Evolutionary conservation across 2,797 vertebrate genomes (phyloP).

Genomic region (Onychomys arenicola): DNA sequence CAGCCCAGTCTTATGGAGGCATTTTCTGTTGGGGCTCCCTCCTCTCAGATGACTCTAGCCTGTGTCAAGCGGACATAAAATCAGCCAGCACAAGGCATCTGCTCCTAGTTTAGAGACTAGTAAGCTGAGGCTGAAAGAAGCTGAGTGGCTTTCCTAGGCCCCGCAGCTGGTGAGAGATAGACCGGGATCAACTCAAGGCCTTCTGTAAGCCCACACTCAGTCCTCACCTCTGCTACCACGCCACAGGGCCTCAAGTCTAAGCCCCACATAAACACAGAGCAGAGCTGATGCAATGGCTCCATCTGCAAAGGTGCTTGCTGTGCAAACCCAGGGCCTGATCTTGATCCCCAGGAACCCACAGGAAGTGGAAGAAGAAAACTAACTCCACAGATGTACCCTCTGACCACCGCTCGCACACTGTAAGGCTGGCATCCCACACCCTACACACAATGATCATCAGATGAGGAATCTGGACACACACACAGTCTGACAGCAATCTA

Average conservation of each 20-base stretch:
- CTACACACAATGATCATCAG: not conserved
- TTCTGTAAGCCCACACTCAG: not conserved
- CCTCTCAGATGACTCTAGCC: not conserved
- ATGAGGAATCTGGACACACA: not conserved
- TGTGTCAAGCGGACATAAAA: not conserved
- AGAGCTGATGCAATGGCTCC: not conserved
- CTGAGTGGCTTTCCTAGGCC: constrained; percentile 19
- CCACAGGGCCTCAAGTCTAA: constrained; percentile 4
- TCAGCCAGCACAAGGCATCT: not conserved
- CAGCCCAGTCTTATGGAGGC: not conserved
- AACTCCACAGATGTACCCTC: not conserved
- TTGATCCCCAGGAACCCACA: not conserved
- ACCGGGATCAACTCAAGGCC: not conserved
- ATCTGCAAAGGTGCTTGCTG: not conserved
- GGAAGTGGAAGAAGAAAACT: not conserved
- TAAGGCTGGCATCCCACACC: not conserved
- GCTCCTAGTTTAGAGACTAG: constrained; percentile 4
- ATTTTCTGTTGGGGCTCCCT: not conserved
- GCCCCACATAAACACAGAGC: not conserved
- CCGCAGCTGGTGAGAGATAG: not conserved
- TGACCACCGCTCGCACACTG: not conserved
- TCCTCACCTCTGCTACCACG: not conserved
- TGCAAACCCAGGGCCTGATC: not conserved
- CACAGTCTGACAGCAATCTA: not conserved
- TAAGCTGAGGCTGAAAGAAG: not conserved